Base-by-base conservation (phyloP, 1,140 invertebrate species). In the Cryptotermes secundus region DNA sequence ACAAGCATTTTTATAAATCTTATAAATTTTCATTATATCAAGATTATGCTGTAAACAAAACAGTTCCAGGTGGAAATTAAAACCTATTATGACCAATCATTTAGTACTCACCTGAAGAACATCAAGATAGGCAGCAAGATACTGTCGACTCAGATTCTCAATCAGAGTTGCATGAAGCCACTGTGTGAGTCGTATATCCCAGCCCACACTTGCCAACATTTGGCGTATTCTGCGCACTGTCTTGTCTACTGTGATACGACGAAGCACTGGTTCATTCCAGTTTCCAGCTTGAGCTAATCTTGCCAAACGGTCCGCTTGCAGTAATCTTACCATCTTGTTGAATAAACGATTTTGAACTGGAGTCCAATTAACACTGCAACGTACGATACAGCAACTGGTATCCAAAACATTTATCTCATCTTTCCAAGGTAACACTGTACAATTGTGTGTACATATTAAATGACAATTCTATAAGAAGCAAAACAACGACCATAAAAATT, bases 151-250 rank as follows among this genome's bases (percentile, higher is more conserved):
- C 19, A 96, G 89, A 87, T 94, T 90, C 79, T 97, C 95, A 84
- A 96, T 91, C 10, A 97, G 88, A 19, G 95, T 88, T 79, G 91
- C 89, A 88, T 97, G 96, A 53, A 97, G 89, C 96, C 96, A 97
- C 85, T 96, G 94, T 6, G 93, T 92, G 24, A 96, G 88, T 80
- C 93, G 92, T 16, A 91, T 88, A 86, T 97, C 94, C 95, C 96
- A 96, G 14, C 90, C 89, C 22, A 94, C 90, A 10, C 92, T 91
- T 1, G 93, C 93, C 83, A 96, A 88, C n/a, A 93, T 91, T 84
- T 93, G 92, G 34, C 95, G 90, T 84, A 96, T 90, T 83, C 93
- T 90, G 85, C 93, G 91, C 1, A 95, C 92, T 3, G 95, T 93
- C 84, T 94, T 95, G 87, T 97, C 95, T 16, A 96, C 90, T 14